Evolutionary conservation across 2,888 invertebrate species (phyloP), one percentile per base, ranked within the genome.

Genomic region (Plebejus melissa): DNA sequence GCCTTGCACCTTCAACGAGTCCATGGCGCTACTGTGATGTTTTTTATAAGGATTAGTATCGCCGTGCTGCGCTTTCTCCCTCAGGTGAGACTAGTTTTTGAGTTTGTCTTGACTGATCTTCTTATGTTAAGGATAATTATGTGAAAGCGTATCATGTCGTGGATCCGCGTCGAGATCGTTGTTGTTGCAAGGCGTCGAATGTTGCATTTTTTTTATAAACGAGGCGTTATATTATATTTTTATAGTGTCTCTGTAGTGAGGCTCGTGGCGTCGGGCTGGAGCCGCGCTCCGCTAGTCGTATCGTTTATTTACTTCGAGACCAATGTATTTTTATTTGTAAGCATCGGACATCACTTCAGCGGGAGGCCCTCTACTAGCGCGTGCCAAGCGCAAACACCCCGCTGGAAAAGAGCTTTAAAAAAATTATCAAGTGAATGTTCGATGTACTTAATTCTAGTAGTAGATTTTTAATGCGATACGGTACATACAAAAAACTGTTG

Each of bases 251-350:
- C 79, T 82, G 80, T 76, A 79, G 80, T 79, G 85, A 83, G 85
- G 85, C 85, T 82, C 84, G 80, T 75, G 77, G 82, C 79, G 84
- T 80, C 84, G 86, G 85, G 85, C 82, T 75, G 83, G 85, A 84
- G 80, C 78, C 77, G 80, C 78, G 82, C 83, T 84, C 86, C 86
- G 81, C 89, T 87, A 88, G 87, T 87, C 89, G 88, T 88, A 86
- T 88, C 87, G 89, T 89, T 89, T 89, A 90, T 91, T 91, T 90
- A 89, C 87, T 87, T 86, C 79, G 91, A 90, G 91, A 91, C 91
- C 90, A 90, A 92, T 89, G 88, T 90, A 88, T 90, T 90, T 85
- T 90, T 86, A 87, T 90, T 90, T 89, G 88, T 83, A 80, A 82
- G 81, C 84, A 83, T 77, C 80, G 81, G 76, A 82, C 80, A 77